These are phyloP conservation scores for Gracilinanus agilis DNA, from an alignment of 2,113 vertebrate genomes.

Conservation along the genomic window DNA sequence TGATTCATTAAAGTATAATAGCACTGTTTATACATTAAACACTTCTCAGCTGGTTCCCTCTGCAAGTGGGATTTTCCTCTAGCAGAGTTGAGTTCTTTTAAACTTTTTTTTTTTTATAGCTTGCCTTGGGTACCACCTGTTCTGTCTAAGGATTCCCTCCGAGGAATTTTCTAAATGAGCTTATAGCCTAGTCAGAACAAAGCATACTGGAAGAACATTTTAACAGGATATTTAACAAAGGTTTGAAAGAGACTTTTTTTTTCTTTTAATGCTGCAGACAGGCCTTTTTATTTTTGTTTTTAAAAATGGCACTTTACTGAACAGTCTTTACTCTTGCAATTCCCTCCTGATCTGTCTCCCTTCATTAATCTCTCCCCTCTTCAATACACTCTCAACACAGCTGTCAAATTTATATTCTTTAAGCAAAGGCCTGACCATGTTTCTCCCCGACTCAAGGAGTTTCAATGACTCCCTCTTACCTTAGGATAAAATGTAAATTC, in stretches of 20 bases:
- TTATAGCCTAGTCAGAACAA: not conserved
- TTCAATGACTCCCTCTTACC: not conserved
- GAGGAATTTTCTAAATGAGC: not conserved
- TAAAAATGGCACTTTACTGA: not conserved
- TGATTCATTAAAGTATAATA: conserved; percentile 2
- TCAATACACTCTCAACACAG: not conserved
- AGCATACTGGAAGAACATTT: not conserved
- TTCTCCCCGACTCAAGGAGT: not conserved
- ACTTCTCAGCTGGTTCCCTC: not conserved
- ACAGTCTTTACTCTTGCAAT: not conserved
- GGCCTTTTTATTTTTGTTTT: not conserved
- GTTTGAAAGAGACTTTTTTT: not conserved
- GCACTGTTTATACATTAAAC: not conserved
- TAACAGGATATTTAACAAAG: not conserved
- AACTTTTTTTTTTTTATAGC: not conserved
- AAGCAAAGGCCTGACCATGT: not conserved
- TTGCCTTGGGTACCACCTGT: not conserved
- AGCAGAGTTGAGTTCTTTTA: not conserved
- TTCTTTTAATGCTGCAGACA: not conserved
- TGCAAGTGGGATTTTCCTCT: not conserved
- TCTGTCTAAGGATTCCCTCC: not conserved
- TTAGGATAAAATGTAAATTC: not conserved
- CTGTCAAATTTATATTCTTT: not conserved
- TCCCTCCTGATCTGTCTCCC: not conserved
- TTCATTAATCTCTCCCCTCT: not conserved